Base-by-base conservation (phyloP, 2,888 invertebrate genomes). In the Anthophora plumipes region DNA sequence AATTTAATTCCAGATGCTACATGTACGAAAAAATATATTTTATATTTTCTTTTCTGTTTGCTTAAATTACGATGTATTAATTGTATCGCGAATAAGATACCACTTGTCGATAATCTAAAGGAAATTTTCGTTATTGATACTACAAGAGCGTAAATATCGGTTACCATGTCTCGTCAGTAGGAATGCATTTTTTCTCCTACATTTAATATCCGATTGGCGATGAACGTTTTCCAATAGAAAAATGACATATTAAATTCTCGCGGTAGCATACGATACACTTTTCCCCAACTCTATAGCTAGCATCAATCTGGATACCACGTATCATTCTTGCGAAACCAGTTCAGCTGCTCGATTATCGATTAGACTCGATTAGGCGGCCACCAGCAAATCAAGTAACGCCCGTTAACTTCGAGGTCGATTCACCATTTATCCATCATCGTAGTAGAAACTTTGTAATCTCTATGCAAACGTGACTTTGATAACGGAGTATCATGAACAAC, bases 181-280 rank as follows among this genome's bases (percentile, higher is more conserved):
- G 50, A 37, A 50, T 48, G 12, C 31, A 39, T 67, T 71, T 71
- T 77, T 80, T 71, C 61, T 67, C 71, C 67, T 71, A 77, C 57
- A 64, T 64, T 64, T 64, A 57, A 70, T 70, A 54, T 50, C 41
- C 37, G 39, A 20, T 17, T 39, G n/a, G 9, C 52, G 46, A 54
- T 59, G 52, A 48, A 66, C 25, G 59, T 69, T 70, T 48, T 46
- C 37, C 43, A 37, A 43, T 39, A 20, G 25, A 71, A 70, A 75
- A 77, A 77, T 73, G 67, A 41, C 57, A 31, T 85, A 79, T 85
- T 85, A 59, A 69, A 80, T 85, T 82, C 54, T 31, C 63, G 71
- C 64, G 60, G 55, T 37, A 48, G 59, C 69, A 54, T 39, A 54
- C 57, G 75, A 63, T 69, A 63, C 41, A 46, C 52, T 70, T 80